These are phyloP conservation scores for Vidua macroura DNA, from an alignment of 2,113 vertebrate species.

Conservation along the genomic window DNA sequence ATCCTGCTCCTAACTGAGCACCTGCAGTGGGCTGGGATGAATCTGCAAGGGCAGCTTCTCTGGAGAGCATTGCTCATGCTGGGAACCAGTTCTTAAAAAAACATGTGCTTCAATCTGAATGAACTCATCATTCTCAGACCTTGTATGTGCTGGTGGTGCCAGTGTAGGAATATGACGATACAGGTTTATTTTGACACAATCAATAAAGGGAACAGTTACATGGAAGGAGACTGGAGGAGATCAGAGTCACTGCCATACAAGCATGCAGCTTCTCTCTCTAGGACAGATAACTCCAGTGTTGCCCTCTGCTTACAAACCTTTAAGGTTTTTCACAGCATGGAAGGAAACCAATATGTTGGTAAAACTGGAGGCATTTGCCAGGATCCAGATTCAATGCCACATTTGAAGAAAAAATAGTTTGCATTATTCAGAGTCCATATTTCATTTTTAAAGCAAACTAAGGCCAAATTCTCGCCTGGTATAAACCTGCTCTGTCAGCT, in stretches of 20 bases:
- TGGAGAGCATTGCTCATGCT: fast-evolving
- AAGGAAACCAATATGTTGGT: not conserved
- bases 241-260: not conserved
- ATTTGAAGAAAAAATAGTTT: not conserved
- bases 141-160: not conserved
- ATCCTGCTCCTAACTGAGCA: not conserved
- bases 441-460: slow-evolving; percentile 8
- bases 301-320: not conserved
- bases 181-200: not conserved
- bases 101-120: not conserved
- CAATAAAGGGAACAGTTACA: not conserved
- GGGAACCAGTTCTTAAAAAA: not conserved
- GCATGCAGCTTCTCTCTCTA: not conserved
- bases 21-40: not conserved
- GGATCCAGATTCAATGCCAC: not conserved
- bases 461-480: not conserved
- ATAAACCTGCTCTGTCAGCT: not conserved
- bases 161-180: fast-evolving
- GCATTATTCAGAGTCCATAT: not conserved
- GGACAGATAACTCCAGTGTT: not conserved
- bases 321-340: not conserved
- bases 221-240: not conserved
- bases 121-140: not conserved
- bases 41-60: not conserved
- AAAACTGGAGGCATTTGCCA: not conserved